Evolutionary conservation across 2,113 vertebrate genomes (phyloP).

Genomic region (Xerus inauris): DNA sequence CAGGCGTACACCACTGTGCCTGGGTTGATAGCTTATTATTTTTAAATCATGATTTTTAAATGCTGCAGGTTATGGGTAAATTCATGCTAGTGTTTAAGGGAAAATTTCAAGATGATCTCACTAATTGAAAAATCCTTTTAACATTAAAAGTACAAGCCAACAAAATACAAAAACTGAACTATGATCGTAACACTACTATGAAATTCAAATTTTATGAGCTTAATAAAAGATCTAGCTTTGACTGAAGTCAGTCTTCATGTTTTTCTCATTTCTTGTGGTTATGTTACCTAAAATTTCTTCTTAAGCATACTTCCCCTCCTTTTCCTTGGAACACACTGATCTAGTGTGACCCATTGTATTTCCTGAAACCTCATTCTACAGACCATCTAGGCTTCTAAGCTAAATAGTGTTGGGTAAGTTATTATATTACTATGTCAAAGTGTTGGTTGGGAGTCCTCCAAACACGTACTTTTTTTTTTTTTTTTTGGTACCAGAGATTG

Average conservation of each 20-base stretch:
- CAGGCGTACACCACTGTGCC: too few species aligned
- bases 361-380: background rate
- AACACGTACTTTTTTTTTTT: background rate
- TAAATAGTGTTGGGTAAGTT: background rate
- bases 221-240: slow-evolving; percentile 17
- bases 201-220: slow-evolving; percentile 35
- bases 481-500: too few species aligned
- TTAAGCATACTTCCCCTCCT: background rate
- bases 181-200: slow-evolving; percentile 9
- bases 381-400: background rate
- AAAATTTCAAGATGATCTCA: background rate
- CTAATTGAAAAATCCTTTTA: background rate
- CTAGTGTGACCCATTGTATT: background rate
- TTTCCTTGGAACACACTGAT: background rate
- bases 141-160: slow-evolving; percentile 19
- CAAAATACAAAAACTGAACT: background rate
- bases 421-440: background rate
- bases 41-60: slow-evolving; percentile 19
- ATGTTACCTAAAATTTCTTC: background rate
- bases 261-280: background rate
- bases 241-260: background rate
- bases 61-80: background rate
- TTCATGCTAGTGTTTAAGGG: background rate
- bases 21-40: background rate
- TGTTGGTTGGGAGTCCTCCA: background rate